Evolutionary conservation across 2,888 invertebrate species (phyloP).

Genomic region (Phortica okadai): DNA sequence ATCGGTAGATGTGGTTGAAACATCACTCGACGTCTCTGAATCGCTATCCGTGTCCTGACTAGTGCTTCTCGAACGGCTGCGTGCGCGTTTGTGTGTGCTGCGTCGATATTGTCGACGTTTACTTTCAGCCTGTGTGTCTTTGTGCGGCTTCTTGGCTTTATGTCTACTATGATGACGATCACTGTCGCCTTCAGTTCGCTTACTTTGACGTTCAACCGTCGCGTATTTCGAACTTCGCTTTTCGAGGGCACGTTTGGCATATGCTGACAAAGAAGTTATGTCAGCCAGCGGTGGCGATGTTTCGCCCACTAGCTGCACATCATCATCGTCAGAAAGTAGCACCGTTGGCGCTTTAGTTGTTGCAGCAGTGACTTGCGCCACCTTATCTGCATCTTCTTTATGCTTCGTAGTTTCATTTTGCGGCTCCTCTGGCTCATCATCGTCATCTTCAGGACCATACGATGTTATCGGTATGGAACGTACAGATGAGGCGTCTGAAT

Average conservation of each 20-base stretch:
- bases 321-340: constrained; percentile 67
- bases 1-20: background rate
- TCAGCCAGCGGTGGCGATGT: constrained; percentile 45
- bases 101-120: background rate
- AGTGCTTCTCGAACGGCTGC: background rate
- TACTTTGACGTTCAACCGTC: background rate
- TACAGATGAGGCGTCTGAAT: constrained; percentile 72
- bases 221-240: background rate
- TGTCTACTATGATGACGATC: background rate
- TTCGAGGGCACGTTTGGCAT: constrained; percentile 42
- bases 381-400: constrained; percentile 42
- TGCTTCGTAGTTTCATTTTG: constrained; percentile 26
- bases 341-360: constrained; percentile 45
- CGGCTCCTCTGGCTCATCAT: constrained; percentile 46
- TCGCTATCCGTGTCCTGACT: background rate
- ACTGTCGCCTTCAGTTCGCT: background rate
- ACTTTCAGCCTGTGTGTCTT: background rate
- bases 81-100: constrained; percentile 1
- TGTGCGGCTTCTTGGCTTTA: constrained; percentile 8
- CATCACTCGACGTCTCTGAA: background rate
- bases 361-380: background rate
- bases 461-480: constrained; percentile 76
- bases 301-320: constrained; percentile 62
- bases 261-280: constrained; percentile 59
- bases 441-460: constrained; percentile 70